These are phyloP conservation scores for Limnephilus marmoratus DNA, from an alignment of 2,888 invertebrate species.

Conservation along the genomic window DNA sequence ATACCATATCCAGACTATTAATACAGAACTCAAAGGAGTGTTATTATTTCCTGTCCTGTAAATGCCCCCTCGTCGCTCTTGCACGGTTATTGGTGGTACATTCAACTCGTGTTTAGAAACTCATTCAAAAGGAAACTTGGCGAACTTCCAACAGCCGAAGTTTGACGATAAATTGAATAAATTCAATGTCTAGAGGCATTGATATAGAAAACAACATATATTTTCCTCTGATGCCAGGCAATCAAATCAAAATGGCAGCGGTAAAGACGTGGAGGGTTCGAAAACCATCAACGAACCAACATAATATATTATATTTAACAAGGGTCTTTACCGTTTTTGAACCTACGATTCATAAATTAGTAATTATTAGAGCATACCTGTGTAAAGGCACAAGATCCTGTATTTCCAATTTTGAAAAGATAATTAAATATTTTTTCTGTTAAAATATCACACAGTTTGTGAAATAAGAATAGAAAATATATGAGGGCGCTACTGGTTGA, in stretches of 20 bases:
- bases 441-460: no score
- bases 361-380: background rate
- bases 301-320: background rate
- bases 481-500: no score
- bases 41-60: background rate
- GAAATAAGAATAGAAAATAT: no score
- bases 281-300: background rate
- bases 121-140: conserved; percentile 2
- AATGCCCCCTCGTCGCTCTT: background rate
- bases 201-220: conserved; percentile 2
- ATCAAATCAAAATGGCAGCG: background rate
- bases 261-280: background rate
- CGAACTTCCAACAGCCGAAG: background rate
- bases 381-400: no score
- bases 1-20: background rate
- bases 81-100: background rate
- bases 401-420: no score
- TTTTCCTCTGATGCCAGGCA: background rate
- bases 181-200: background rate
- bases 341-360: background rate
- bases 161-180: conserved; percentile 2
- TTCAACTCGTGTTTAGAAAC: background rate
- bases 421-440: no score
- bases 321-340: background rate
- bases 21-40: background rate